These are phyloP conservation scores for Hylaeus anthracinus DNA, from an alignment of 1,140 invertebrate genomes.

Conservation along the genomic window DNA sequence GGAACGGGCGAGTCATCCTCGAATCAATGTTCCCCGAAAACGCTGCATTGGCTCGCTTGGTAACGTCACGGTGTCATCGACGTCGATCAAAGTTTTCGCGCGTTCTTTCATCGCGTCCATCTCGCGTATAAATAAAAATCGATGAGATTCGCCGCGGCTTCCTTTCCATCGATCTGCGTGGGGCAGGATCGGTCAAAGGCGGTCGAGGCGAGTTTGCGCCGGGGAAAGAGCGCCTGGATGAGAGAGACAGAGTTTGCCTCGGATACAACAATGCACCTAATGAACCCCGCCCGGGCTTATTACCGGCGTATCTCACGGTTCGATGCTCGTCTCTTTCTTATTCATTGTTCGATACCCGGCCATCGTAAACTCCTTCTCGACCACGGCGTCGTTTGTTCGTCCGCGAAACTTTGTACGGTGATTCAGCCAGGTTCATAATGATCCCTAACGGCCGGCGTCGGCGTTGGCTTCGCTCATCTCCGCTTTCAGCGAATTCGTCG, in stretches of 20 bases:
- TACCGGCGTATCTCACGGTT: slow-evolving; percentile 72
- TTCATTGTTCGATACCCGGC: slow-evolving; percentile 71
- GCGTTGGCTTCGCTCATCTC: slow-evolving; percentile 2
- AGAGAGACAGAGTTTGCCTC: slow-evolving; percentile 42
- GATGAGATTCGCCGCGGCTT: slow-evolving; percentile 29
- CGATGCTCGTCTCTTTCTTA: slow-evolving; percentile 56
- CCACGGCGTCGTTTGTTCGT: not conserved
- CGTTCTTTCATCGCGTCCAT: slow-evolving; percentile 21
- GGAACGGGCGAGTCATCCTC: too few species aligned
- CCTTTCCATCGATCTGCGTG: slow-evolving; percentile 55
- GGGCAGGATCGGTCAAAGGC: slow-evolving; percentile 65
- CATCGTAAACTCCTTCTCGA: slow-evolving; percentile 67
- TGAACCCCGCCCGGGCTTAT: slow-evolving; percentile 75
- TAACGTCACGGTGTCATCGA: not conserved
- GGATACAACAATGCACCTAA: slow-evolving; percentile 76
- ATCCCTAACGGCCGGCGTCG: slow-evolving; percentile 70
- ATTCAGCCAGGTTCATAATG: slow-evolving; percentile 73
- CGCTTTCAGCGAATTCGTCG: slow-evolving; percentile 44
- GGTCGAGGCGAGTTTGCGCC: slow-evolving; percentile 8
- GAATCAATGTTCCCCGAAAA: too few species aligned
- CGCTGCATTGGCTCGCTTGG: not conserved
- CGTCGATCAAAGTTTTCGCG: slow-evolving; percentile 9
- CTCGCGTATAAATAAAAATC: slow-evolving; percentile 21
- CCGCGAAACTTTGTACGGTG: slow-evolving; percentile 43
- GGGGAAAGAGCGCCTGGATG: slow-evolving; percentile 8